A percentile compares a stretch with the other conserved stretches of the same genome.
phyloP scores from a whole-genome alignment of 2,113 vertebrate species.

The Phyllopteryx taeniolatus region DNA sequence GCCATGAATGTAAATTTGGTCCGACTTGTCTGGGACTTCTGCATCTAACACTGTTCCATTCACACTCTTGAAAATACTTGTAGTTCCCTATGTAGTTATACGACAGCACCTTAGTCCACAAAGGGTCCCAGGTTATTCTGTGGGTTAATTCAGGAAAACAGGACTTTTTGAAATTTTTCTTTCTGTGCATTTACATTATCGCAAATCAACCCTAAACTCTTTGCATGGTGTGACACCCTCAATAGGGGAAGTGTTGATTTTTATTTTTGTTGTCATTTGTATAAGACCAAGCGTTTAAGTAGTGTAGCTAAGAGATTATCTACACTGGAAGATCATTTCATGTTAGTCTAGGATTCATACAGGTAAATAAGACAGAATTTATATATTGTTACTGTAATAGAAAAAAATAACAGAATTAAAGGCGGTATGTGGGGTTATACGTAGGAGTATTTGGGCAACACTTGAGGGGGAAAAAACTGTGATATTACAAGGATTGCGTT shows the following conservation, averaged over 20 bases:
- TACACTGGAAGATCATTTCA: slow-evolving; percentile 16
- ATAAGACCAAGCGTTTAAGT: slow-evolving; percentile 8
- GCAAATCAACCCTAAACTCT: not conserved
- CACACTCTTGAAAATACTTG: not conserved
- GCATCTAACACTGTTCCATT: not conserved
- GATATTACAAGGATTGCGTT: not conserved
- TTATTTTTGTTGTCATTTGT: not conserved
- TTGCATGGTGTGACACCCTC: slow-evolving; percentile 7
- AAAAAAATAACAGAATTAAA: slow-evolving; percentile 12
- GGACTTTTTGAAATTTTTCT: not conserved
- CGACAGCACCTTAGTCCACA: not conserved
- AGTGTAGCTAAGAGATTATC: not conserved
- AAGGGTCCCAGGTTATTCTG: not conserved
- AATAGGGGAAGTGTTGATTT: not conserved
- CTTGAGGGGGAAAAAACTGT: not conserved
- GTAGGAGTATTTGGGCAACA: not conserved
- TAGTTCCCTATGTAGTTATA: not conserved
- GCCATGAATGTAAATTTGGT: not conserved
- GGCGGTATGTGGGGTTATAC: not conserved
- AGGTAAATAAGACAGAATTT: slow-evolving; percentile 12
- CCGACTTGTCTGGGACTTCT: not conserved
- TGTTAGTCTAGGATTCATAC: slow-evolving; percentile 27
- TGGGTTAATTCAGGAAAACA: not conserved
- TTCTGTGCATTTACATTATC: not conserved
- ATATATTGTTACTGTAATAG: slow-evolving; percentile 12